Evolutionary conservation across 2,888 invertebrate species (phyloP), one percentile per base, ranked within the genome.

Genomic region (Ectobius pallidus): DNA sequence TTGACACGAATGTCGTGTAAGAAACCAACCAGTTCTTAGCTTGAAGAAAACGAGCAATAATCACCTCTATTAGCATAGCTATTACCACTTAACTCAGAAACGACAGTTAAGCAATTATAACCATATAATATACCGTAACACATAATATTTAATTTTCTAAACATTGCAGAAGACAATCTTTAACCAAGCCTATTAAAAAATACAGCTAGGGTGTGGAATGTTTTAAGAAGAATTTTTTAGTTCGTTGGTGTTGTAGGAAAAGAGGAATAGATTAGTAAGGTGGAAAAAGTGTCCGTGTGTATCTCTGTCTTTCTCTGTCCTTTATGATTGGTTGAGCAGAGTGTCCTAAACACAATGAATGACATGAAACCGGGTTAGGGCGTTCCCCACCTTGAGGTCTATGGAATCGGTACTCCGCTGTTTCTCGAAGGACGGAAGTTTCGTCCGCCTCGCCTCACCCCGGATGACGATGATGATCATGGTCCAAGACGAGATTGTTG

Each of bases 361-460:
- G 65, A 46, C 44, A 46, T 44, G 65, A 65, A 65, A 65, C 42
- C 44, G 7, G 65, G 30, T 32, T 58, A n/a, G 58, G 58, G 58
- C 58, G 58, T 58, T 9, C 32, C 25, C 52, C 25, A 2, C n/a
- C 32, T 58, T 32, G 32, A 30, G 30, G 25, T n/a, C 32, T 30
- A 30, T 14, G 20, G 14, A 14, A 11, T 52, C 52, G n/a, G 52
- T 52, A 52, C 25, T 22, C 52, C 1, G 32, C 46, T 30, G 27
- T 27, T 44, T n/a, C 65, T 18, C 44, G 44, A 65, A 65, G 65
- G 65, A 65, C 65, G 65, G 65, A 65, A 65, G 65, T 65, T 65
- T 46, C 27, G 44, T 27, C 25, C 34, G n/a, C n/a, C n/a, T n/a
- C 63, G 27, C 65, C 44, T 65, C 58, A 58, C 58, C 58, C 65